Base-by-base conservation (phyloP, 1,140 invertebrate species). In the Cydia amplana region DNA sequence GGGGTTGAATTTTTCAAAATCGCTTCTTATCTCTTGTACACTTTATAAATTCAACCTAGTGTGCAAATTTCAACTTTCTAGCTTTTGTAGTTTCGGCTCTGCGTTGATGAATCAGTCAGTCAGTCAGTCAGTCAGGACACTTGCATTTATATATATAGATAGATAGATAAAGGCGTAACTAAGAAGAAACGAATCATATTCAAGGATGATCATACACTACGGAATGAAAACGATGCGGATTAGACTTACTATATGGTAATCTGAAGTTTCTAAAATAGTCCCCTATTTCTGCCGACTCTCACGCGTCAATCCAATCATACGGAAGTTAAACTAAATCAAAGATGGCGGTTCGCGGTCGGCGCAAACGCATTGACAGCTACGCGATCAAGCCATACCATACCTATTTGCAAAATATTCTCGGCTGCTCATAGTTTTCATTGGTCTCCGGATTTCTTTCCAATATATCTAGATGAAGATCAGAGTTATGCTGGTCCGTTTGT, bases 291-390 rank as follows among this genome's bases (percentile, higher is more conserved):
- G 20, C 55, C 18, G 20, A 12, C 18, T 23, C 55, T 23, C 55
- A 23, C 55, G 55, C 55, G 6, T 60, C 55, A 60, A 60, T 60
- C 55, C 55, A 60, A 60, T 23, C 55, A 60, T 60, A 23, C 55
- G 55, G 55, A 60, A 60, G 55, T 60, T 10, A 23, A 20, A 60
- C 20, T 23, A 60, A 60, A 60, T 60, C 55, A 60, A 60, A 60
- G 20, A 60, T 60, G 55, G 55, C 55, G 55, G 55, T 60, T 60
- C 20, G 55, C 20, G 55, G 55, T 60, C 55, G 55, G 55, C 55
- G 55, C 6, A 12, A 23, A 12, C 55, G 55, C 55, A 60, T 32
- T 60, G 55, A 60, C 55, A 60, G 55, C 55, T 60, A 60, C 20
- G 55, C 55, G 18, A 60, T 60, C 55, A 60, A 12, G 1, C 49